Base-by-base conservation (phyloP, 2,797 vertebrate species). In the Schizothorax lantsangensis region DNA sequence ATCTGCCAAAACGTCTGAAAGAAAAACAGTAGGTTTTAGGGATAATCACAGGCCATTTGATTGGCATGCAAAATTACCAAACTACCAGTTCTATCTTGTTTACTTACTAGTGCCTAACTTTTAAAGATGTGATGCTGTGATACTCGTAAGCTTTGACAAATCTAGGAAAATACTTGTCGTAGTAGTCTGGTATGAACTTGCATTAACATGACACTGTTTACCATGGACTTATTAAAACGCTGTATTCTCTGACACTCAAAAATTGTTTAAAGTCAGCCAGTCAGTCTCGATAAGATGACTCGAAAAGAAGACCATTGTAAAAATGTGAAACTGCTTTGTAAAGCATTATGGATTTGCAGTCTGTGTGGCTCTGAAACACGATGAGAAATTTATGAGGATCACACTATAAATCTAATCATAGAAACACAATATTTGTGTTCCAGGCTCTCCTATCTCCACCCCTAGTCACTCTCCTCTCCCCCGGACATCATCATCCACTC, bases 371-470 rank as follows among this genome's bases (percentile, higher is more conserved):
- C 6, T 45, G 8, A 26, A 79, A 43, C 78, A 79, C 8, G 4
- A 38, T 26, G 5, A 30, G 15, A 80, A 4, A 64, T 36, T 15
- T 49, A 9, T 15, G 23, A 82, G 47, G 9, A 26, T 21, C 33
- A 40, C 26, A 43, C 2, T 68, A 57, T 40, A 23, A 36, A 36
- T 83, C 36, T 59, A 33, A 77, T 83, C 10, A 47, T 15, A 38
- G 10, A 68, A 30, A 23, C 19, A 17, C 8, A 59, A 15, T 43
- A 0, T 86, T n/a, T 78, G 26, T 86, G 36, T 86, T 86, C n/a
- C 95, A 99, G 98, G 98, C 87, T 99, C 98, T 90, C 97, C 98
- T 87, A 97, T 99, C 94, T 99, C 97, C 89, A 98, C 97, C 77
- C 98, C 97, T 81, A 98, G 97, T 93, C 98, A 98, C 91, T 99